Base-by-base conservation (phyloP, 2,797 vertebrate genomes). In the Sorex maritimensis region DNA sequence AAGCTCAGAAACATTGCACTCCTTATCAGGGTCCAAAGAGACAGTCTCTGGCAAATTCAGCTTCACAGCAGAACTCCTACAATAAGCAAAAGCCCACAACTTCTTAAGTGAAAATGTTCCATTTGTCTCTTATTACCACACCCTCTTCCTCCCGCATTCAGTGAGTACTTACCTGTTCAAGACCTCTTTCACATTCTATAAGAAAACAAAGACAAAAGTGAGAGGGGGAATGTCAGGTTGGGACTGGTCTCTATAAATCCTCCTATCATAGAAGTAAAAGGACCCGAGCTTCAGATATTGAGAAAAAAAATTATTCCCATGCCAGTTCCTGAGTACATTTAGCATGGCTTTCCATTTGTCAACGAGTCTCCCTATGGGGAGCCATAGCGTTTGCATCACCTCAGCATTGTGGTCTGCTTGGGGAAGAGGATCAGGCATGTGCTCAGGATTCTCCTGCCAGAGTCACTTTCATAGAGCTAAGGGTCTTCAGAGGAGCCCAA, bases 151-250 rank as follows among this genome's bases (percentile, higher is more conserved):
- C 69, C 14, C 4, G 21, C 19, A 72, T 41, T 34, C 68, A 34
- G 0, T 2, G 0, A 55, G 41, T 30, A 88, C 95, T 82, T 81
- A 96, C 94, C 80, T 90, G 72, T 4, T 73, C 80, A 96, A 86
- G 46, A 77, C 82, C 2, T 65, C 69, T 49, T 93, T 92, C 91
- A 95, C 94, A 30, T 88, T 88, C 96, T 95, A 17, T 28, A 61
- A 61, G 52, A 49, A 90, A 71, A 91, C 23, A 88, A 46, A 85
- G 41, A 23, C 71, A 88, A 75, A 68, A 11, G 24, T 34, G 24
- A 93, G 34, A 23, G 55, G 23, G 4, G 24, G 46, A 21, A 19
- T 26, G 2, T 68, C 3, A 8, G 24, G 12, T 9, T 52, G 2
- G n/a, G 38, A 19, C 34, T 26, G 5, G 6, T 75, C 41, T 74